These are phyloP conservation scores for Seriola quinqueradiata DNA, from an alignment of 2,113 vertebrate species.

Conservation along the genomic window DNA sequence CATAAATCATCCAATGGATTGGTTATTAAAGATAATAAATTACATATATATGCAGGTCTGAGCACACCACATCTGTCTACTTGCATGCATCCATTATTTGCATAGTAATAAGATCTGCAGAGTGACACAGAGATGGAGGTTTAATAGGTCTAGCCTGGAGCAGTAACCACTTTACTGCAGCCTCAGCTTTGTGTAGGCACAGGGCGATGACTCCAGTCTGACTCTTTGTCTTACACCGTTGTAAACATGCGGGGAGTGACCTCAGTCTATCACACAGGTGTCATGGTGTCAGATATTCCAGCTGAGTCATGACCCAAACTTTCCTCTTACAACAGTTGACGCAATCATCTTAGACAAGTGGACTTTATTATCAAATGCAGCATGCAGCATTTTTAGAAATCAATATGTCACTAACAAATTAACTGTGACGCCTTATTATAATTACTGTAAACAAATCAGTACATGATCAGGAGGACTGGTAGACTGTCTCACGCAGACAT, in stretches of 20 bases:
- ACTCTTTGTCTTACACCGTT: conserved; percentile 58
- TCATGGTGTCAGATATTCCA: conserved; percentile 51
- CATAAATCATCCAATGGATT: conserved; percentile 54
- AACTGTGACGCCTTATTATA: conserved; percentile 38
- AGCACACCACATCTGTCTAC: conserved; percentile 57
- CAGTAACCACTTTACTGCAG: conserved; percentile 71
- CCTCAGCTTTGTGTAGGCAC: conserved; percentile 67
- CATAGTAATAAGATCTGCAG: conserved; percentile 61
- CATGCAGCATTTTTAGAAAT: conserved; percentile 35
- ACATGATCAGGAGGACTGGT: not conserved
- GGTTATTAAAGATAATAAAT: conserved; percentile 63
- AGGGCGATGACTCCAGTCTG: conserved; percentile 68
- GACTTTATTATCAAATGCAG: conserved; percentile 22
- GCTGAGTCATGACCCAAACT: conserved; percentile 65
- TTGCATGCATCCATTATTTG: conserved; percentile 62
- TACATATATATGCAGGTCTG: conserved; percentile 47
- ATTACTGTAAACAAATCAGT: conserved; percentile 34
- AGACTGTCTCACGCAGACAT: conserved; percentile 24
- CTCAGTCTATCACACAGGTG: conserved; percentile 71
- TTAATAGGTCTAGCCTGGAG: conserved; percentile 79
- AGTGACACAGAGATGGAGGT: conserved; percentile 54
- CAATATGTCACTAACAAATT: conserved; percentile 24
- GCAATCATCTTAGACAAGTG: conserved; percentile 11
- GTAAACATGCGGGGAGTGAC: conserved; percentile 62
- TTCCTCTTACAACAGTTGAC: conserved; percentile 44